Evolutionary conservation across 2,797 vertebrate species (phyloP), one percentile per base, ranked within the genome.

Genomic region (Pipistrellus pipistrellus): DNA sequence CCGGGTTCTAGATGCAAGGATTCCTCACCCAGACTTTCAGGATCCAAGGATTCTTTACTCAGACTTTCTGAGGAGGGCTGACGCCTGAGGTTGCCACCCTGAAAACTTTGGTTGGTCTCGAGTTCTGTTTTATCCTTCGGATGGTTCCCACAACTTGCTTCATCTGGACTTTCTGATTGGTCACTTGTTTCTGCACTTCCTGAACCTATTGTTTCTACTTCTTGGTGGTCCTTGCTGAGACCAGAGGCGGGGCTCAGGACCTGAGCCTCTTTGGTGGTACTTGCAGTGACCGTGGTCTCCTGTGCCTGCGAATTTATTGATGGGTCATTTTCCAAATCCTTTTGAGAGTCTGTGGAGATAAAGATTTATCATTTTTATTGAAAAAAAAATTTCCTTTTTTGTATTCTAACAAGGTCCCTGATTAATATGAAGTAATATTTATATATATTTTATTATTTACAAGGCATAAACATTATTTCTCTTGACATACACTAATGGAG

Each of bases 311-410:
- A 51, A 91, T 44, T 88, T 91, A 86, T 3, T 89, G 96, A 83
- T 91, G 88, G 82, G n/a, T 90, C 88, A 53, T 27, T 93, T 96
- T 84, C 75, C 17, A 9, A 76, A 84, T 95, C 38, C 57, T 89
- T 78, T 55, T 92, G 77, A 38, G 35, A 85, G 21, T 93, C 98
- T 98, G 93, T 25, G 64, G 76, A 90, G 55, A 97, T 82, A 85
- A 97, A 97, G 96, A 97, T 90, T 78, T 0, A 21, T 46, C 0
- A 3, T 38, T 97, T 96, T 73, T 48, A 92, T 44, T 88, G 18
- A 23, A 96, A 90, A 93, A 93, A 71, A 93, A 53, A 51, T 57
- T 51, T 23, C 23, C 53, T 4, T 32, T 41, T 94, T 73, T 90
- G 1, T 88, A 81, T 53, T 88, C 93, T 78, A 85, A 87, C 27